Evolutionary conservation across 2,797 vertebrate species (phyloP), one percentile per base, ranked within the genome.

Genomic region (Poecilia velifera): DNA sequence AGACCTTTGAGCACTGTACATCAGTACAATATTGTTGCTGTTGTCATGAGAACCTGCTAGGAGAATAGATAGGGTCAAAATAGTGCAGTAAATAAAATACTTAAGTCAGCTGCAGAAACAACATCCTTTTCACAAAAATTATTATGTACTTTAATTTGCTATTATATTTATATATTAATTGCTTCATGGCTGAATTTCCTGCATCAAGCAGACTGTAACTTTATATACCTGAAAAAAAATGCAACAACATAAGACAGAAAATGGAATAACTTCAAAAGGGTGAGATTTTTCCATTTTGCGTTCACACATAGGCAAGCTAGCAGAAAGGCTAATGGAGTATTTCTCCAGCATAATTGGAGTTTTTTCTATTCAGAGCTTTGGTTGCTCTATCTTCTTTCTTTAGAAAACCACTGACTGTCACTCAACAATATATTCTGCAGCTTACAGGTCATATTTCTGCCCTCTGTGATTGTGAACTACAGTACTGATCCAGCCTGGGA

Each of bases 371-470:
- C 73, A 75, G 64, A 22, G 22, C 34, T 71, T 55, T 76, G 47
- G 84, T 83, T 75, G 73, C 12, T 34, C 82, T 82, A 84, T 86
- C 76, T 36, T 36, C 18, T 45, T 47, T 16, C n/a, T 72, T 13
- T 71, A 28, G 16, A 43, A 45, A 45, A 41, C 68, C 45, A 20
- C 47, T 36, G 31, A 64, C 31, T 34, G 18, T 18, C 22, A 28
- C 20, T 34, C 62, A 36, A 18, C 62, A 66, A 72, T 45, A 49
- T 49, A 72, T 49, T 47, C 45, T 66, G 7, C 45, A 72, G 16
- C 71, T 5, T 28, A 7, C 14, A 16, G 25, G 25, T 34, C 31
- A 28, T 72, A 31, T n/a, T 49, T 34, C 28, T 16, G 13, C 31
- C 34, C 16, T 64, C 31, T 1, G 31, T 36, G 31, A 64, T 64